Evolutionary conservation across 2,797 vertebrate genomes (phyloP), one percentile per base, ranked within the genome.

Genomic region (Champsocephalus esox): DNA sequence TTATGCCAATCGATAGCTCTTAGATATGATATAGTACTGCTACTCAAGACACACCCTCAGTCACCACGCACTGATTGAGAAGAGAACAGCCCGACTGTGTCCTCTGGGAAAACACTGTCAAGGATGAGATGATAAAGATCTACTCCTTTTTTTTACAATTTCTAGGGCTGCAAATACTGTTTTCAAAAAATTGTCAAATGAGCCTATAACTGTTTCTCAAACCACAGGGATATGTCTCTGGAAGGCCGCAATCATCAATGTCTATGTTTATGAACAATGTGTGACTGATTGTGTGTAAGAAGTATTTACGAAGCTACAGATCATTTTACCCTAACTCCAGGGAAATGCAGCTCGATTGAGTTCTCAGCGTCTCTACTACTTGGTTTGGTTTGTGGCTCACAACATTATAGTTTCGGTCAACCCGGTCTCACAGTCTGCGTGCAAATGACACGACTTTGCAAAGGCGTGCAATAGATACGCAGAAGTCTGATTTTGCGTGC

Each of bases 1-100:
- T 94, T 93, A 90, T 94, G 89, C 84, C 92, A 92, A 96, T 96
- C 95, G 90, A 96, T 96, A 96, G 93, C 95, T 96, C 92, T 96
- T 95, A 95, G 94, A 95, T 95, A 93, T 94, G 93, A 96, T 95
- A 92, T 90, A 93, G 92, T 89, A 74, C 80, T 84, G 79, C 85
- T 80, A 73, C 87, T 89, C 82, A 72, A 71, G 88, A 91, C 89
- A 89, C 88, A 81, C 88, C 88, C 90, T 89, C 87, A 84, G 85
- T 87, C 84, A 73, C 80, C 79, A 70, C 43, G 19, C 72, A 48
- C 85, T 82, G 80, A 88, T 83, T 90, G 88, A 82, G 82, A 86
- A 63, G 67, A 73, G 70, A 86, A 80, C 80, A 80, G 77, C 71
- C 66, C 65, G 41, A 32, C 71, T 12, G 65, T 70, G 43, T 81